These are phyloP conservation scores for Hippopotamyrus pictus DNA, from an alignment of 2,797 vertebrate genomes.

Conservation along the genomic window DNA sequence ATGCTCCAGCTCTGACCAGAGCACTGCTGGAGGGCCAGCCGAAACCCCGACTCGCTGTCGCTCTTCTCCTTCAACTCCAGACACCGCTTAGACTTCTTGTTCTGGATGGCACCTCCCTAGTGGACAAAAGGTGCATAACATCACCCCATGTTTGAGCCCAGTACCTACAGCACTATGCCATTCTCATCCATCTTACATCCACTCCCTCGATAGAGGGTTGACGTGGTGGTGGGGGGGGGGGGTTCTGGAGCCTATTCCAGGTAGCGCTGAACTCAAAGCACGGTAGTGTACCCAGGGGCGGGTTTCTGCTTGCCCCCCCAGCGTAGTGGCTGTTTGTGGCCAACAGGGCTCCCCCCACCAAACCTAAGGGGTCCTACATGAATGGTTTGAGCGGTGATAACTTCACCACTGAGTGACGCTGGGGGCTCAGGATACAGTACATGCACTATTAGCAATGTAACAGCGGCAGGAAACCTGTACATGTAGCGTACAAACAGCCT, in stretches of 20 bases:
- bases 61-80: slow-evolving; percentile 80
- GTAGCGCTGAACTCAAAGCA: neutral
- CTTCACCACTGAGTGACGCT: neutral
- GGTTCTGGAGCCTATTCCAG: neutral
- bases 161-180: neutral
- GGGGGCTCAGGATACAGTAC: neutral
- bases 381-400: neutral
- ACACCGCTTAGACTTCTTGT: slow-evolving; percentile 81
- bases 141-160: neutral
- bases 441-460: neutral
- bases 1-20: slow-evolving; percentile 86
- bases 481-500: neutral
- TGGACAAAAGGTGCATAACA: slow-evolving; percentile 1
- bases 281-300: neutral
- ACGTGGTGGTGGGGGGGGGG: neutral
- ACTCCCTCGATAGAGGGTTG: neutral
- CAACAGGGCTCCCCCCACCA: neutral
- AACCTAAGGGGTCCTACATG: neutral
- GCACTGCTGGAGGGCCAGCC: slow-evolving; percentile 83
- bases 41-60: slow-evolving; percentile 73
- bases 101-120: slow-evolving; percentile 86
- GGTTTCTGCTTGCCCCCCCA: neutral
- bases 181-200: neutral
- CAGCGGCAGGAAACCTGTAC: neutral
- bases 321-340: neutral